A percentile compares a stretch with the other conserved stretches of the same genome.
phyloP scores from a whole-genome alignment of 2,888 invertebrate genomes.

The Lissocephala sabroskyi region DNA sequence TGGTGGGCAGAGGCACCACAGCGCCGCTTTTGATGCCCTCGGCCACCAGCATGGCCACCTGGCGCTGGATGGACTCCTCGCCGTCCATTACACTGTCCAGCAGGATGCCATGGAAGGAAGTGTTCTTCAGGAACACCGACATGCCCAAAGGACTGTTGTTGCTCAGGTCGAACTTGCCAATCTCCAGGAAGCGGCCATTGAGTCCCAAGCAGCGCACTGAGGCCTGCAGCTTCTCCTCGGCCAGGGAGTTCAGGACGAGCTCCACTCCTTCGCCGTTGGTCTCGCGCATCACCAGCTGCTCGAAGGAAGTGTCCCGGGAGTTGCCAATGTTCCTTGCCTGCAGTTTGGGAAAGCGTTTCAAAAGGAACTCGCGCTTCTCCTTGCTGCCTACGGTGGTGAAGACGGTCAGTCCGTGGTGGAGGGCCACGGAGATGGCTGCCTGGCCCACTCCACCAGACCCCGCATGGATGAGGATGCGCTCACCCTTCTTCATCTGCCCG shows the following conservation, averaged over 20 bases:
- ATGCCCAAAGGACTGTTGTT: slow-evolving; percentile 87
- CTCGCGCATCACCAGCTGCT: slow-evolving; percentile 86
- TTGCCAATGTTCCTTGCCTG: slow-evolving; percentile 88
- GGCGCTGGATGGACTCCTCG: slow-evolving; percentile 79
- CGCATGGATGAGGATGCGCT: slow-evolving; percentile 91
- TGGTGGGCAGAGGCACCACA: slow-evolving; percentile 88
- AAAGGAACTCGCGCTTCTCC: slow-evolving; percentile 90
- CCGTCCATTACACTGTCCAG: slow-evolving; percentile 93
- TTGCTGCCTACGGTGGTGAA: slow-evolving; percentile 93
- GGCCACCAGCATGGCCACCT: slow-evolving; percentile 83
- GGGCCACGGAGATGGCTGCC: slow-evolving; percentile 95
- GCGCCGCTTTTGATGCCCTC: slow-evolving; percentile 91
- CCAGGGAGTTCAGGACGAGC: slow-evolving; percentile 94
- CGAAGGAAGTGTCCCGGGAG: slow-evolving; percentile 92
- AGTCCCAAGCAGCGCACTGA: slow-evolving; percentile 92
- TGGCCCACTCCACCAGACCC: slow-evolving; percentile 98
- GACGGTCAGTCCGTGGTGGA: slow-evolving; percentile 90
- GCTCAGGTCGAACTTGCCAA: slow-evolving; percentile 97
- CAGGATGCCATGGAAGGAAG: slow-evolving; percentile 98
- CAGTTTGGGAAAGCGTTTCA: slow-evolving; percentile 88
- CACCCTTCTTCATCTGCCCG: slow-evolving; percentile 88
- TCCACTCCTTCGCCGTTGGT: slow-evolving; percentile 96
- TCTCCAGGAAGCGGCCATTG: slow-evolving; percentile 97
- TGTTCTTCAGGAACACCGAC: slow-evolving; percentile 95
- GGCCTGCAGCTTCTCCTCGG: slow-evolving; percentile 94